Percentiles rank a stretch among this genome's conserved stretches.
Evolutionary conservation across 2,888 invertebrate species (phyloP).

Genomic region (Carcina quercana): DNA sequence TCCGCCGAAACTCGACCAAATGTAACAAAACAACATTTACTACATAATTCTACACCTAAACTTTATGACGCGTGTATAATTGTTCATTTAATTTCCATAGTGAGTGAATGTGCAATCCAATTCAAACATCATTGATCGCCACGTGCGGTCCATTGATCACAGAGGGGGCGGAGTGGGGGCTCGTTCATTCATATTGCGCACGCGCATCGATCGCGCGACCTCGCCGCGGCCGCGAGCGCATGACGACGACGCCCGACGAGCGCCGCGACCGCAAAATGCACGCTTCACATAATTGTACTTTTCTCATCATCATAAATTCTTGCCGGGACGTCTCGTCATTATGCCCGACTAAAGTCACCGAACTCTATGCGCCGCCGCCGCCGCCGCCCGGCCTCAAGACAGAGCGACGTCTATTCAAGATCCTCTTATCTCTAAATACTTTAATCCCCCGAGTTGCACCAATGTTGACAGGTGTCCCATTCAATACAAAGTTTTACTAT

Average conservation of each 20-base stretch:
- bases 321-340: constrained; percentile 31
- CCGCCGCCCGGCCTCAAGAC: too few relatives aligned
- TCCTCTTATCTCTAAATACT: constrained; percentile 8
- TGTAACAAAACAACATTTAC: too few relatives aligned
- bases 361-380: constrained; percentile 39
- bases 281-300: constrained; percentile 33
- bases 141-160: constrained; percentile 62
- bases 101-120: constrained; percentile 22
- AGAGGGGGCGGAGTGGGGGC: constrained; percentile 37
- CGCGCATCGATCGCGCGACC: constrained; percentile 43
- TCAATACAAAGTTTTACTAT: too few relatives aligned
- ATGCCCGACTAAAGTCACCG: constrained; percentile 33
- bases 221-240: constrained; percentile 27
- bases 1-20: too few relatives aligned
- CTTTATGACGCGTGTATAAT: too few relatives aligned
- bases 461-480: constrained; percentile 33
- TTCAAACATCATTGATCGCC: constrained; percentile 46
- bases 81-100: too few relatives aligned
- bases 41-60: too few relatives aligned
- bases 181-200: constrained; percentile 53
- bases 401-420: too few relatives aligned
- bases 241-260: too few relatives aligned
- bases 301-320: constrained; percentile 45
- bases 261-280: constrained; percentile 32
- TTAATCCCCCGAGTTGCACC: constrained; percentile 23